Evolutionary conservation across 2,113 vertebrate genomes (phyloP).

Genomic region (Melanostigma gelatinosum): DNA sequence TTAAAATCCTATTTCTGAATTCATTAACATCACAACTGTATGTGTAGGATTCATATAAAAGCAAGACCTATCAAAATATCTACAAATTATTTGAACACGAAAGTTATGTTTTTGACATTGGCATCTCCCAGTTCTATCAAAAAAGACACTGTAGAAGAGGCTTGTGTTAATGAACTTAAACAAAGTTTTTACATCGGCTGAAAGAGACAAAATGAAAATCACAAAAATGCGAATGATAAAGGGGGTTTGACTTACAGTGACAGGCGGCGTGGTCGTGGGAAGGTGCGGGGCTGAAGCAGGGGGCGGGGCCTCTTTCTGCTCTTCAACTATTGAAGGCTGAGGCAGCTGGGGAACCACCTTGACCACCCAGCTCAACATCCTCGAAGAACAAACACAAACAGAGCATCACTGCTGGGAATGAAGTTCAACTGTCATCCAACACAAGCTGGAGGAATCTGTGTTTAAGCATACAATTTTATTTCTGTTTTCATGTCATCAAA

Average conservation of each 20-base stretch:
- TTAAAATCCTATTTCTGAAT: neutral
- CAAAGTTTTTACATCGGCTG: neutral
- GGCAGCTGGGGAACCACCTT: constrained; percentile 83
- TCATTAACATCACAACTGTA: too few species aligned
- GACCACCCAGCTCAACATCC: constrained; percentile 85
- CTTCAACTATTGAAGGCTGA: constrained; percentile 57
- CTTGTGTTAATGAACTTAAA: neutral
- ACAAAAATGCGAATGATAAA: neutral
- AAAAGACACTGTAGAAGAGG: neutral
- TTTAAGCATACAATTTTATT: too few species aligned
- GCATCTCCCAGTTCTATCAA: neutral
- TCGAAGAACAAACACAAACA: constrained; percentile 36
- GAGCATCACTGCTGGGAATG: neutral
- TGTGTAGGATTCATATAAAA: neutral
- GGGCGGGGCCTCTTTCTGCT: constrained; percentile 48
- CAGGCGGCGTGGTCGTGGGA: neutral
- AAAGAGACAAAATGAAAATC: neutral
- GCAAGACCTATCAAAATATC: neutral
- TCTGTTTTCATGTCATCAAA: too few species aligned
- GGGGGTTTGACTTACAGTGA: constrained; percentile 36
- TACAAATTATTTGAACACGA: neutral
- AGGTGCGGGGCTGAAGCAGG: constrained; percentile 1
- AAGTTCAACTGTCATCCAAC: neutral
- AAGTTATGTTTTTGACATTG: neutral
- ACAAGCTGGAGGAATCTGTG: neutral